Base-by-base conservation (phyloP, 2,797 vertebrate genomes). In the Pitangus sulphuratus region DNA sequence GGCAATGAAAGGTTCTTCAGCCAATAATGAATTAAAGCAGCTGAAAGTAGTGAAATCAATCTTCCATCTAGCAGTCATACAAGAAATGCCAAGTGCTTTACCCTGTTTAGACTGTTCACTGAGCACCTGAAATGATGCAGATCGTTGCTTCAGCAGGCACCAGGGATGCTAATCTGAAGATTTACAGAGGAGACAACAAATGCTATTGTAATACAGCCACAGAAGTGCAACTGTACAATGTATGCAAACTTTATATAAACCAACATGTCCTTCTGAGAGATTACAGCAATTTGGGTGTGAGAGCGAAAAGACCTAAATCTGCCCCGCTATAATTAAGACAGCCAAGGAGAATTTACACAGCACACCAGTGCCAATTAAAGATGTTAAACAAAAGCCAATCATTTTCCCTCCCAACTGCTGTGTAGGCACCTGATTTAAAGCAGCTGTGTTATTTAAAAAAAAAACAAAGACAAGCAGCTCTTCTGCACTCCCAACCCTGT, bases 61-160 rank as follows among this genome's bases (percentile, higher is more conserved):
- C 90, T 94, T 85, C 66, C 62, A 40, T 14, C 70, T 45, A 79
- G 56, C 53, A 77, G 25, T 7, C 72, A 37, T 5, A 79, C 0
- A 62, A 31, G 44, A 96, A 81, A 15, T 71, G 48, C 68, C 78
- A 82, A 89, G 58, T 33, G 22, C 69, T 85, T 86, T 84, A 45
- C 31, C 80, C 89, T 50, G 61, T 45, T 64, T 5, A 16, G 28
- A 35, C 44, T 56, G 58, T 85, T 78, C 45, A 86, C 62, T 12
- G 56, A 95, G 84, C 84, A 92, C 88, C 77, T 81, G 83, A 93
- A 94, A 77, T 11, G 33, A 83, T 45, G 70, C 62, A 53, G 83
- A 76, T 83, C 60, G 40, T 87, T 82, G 74, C 79, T 87, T 84
- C 69, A 68, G 77, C 61, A 71, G 40, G 72, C 75, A 89, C 35